Percentiles rank a stretch among this genome's conserved stretches.
Evolutionary conservation across 2,888 invertebrate genomes (phyloP).

Genomic region (Caenorhabditis wallacei): DNA sequence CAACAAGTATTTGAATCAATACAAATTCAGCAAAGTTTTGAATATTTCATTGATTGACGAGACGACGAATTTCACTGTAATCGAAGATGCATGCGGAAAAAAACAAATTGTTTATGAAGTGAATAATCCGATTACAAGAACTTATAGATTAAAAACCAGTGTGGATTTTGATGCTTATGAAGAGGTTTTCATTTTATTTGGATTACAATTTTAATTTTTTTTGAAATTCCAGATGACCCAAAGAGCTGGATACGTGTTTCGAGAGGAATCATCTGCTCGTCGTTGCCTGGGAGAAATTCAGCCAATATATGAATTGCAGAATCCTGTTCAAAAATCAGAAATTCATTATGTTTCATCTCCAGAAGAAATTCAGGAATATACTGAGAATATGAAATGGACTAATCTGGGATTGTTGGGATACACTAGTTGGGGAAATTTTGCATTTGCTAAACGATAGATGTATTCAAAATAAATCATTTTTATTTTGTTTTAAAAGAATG

Average conservation of each 20-base stretch:
- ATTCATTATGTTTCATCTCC: constrained; percentile 44
- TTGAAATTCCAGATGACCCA: constrained; percentile 34
- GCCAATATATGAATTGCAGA: constrained; percentile 54
- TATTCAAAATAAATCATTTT: not conserved
- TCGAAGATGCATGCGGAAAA: constrained; percentile 55
- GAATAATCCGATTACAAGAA: constrained; percentile 16
- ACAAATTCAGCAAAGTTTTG: constrained; percentile 49
- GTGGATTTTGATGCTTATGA: constrained; percentile 12
- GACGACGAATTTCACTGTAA: constrained; percentile 37
- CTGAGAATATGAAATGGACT: constrained; percentile 45
- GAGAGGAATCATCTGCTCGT: constrained; percentile 56
- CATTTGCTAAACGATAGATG: constrained; percentile 52
- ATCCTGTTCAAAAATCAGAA: constrained; percentile 38
- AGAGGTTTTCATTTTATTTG: not conserved
- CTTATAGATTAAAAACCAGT: constrained; percentile 27
- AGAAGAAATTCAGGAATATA: constrained; percentile 37
- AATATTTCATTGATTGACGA: constrained; percentile 59
- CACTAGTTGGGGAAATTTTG: constrained; percentile 65
- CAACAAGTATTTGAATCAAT: constrained; percentile 30
- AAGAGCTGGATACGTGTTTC: constrained; percentile 60
- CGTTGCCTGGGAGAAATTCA: constrained; percentile 57
- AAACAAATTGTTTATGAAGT: constrained; percentile 50
- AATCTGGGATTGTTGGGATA: constrained; percentile 45
- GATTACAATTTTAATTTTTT: not conserved
- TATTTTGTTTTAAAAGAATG: not conserved